phyloP scores from a whole-genome alignment of 2,888 invertebrate species.

The Ligdia adustata region DNA sequence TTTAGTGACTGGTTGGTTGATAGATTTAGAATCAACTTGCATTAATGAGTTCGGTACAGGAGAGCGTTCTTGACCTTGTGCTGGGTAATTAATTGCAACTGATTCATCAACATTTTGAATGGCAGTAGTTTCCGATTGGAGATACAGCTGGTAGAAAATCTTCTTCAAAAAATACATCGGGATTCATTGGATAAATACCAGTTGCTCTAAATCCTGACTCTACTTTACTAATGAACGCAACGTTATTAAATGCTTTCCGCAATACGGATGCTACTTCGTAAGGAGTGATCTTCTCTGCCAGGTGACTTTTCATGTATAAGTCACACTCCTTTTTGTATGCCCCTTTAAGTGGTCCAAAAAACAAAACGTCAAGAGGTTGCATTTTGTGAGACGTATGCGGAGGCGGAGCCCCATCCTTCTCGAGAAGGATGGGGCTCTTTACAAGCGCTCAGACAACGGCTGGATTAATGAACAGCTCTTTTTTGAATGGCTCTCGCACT shows the following conservation, averaged over 20 bases:
- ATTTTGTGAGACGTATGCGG: slow-evolving; percentile 15
- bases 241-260: slow-evolving; percentile 26
- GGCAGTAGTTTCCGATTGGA: too few relatives aligned
- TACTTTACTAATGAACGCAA: slow-evolving; percentile 33
- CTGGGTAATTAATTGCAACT: slow-evolving; percentile 1
- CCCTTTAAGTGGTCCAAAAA: slow-evolving; percentile 35
- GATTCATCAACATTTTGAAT: too few relatives aligned
- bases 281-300: slow-evolving; percentile 23
- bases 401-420: too few relatives aligned
- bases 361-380: slow-evolving; percentile 33
- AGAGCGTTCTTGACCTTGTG: slow-evolving; percentile 1
- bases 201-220: slow-evolving; percentile 32
- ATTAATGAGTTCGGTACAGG: background rate
- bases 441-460: too few relatives aligned
- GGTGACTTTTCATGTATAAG: slow-evolving; percentile 4
- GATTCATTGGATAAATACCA: slow-evolving; percentile 30
- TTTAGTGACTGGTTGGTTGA: too few relatives aligned
- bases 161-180: slow-evolving; percentile 2
- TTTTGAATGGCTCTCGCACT: too few relatives aligned
- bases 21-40: background rate
- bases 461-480: too few relatives aligned
- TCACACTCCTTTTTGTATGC: slow-evolving; percentile 31
- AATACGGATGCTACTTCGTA: slow-evolving; percentile 26
- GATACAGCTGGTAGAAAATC: slow-evolving; percentile 27
- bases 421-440: too few relatives aligned